Evolutionary conservation across 1,140 invertebrate species (phyloP), one percentile per base, ranked within the genome.

Genomic region (Aphelinus certus): DNA sequence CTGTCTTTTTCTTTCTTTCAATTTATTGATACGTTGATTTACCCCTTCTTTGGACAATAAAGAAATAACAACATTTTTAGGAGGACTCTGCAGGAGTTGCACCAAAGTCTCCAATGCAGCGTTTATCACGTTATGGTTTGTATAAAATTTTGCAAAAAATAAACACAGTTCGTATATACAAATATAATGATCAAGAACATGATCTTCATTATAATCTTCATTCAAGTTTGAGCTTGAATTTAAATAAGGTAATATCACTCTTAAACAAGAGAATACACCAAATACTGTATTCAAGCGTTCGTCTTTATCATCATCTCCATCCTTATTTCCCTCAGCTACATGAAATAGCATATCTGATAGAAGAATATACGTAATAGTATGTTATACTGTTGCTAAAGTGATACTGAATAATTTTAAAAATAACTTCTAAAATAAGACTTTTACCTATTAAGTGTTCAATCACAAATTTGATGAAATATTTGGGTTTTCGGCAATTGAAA

Each of bases 121-220:
- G 77, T 95, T 95, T 67, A 95, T 90, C n/a, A 96, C 90, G 87
- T 96, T 96, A 83, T 96, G 95, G 85, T 96, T 94, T 2, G 86
- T 85, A 81, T 92, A 91, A 43, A 84, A 88, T 68, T 91, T 89
- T 48, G 91, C 89, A 83, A 93, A 94, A 81, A 93, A 88, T 42
- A 97, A 81, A 81, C 94, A 93, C n/a, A 96, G 85, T 84, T 96
- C 93, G 84, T 95, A 96, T 26, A 97, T 89, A 92, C 95, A 87
- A 55, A 90, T 82, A 69, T 90, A 79, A 62, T 80, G 84, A 66
- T 87, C 86, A 77, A 86, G 83, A 78, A 75, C 76, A 53, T 81
- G 75, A 7, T 71, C 70, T 7, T 83, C 81, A 51, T 71, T 68
- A 61, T 71, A 67, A 7, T 83, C 79, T n/a, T 76, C 43, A 68